phyloP scores from a whole-genome alignment of 2,888 invertebrate species.

The Notodonta ziczac region DNA sequence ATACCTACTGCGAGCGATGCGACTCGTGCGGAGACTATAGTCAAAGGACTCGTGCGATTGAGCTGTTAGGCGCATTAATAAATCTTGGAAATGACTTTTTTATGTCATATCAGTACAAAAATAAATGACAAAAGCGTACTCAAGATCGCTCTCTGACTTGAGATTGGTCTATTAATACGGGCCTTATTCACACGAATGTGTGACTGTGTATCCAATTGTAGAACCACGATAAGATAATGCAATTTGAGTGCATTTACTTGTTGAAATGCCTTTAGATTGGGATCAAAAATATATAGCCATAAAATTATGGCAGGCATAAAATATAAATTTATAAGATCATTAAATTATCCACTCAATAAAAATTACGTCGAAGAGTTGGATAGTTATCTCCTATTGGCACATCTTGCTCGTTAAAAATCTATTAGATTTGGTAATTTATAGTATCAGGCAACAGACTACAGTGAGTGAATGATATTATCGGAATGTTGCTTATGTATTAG shows the following conservation, averaged over 20 bases:
- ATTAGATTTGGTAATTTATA: slow-evolving; percentile 45
- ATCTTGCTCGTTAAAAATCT: slow-evolving; percentile 18
- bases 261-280: slow-evolving; percentile 17
- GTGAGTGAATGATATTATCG: slow-evolving; percentile 38
- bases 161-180: no score
- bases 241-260: slow-evolving; percentile 22
- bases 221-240: slow-evolving; percentile 40
- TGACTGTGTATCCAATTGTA: slow-evolving; percentile 36
- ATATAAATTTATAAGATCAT: not conserved
- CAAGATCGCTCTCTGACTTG: no score
- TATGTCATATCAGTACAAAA: no score
- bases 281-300: slow-evolving; percentile 6
- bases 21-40: slow-evolving; percentile 13
- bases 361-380: not conserved
- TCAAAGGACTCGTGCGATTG: slow-evolving; percentile 23
- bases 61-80: slow-evolving; percentile 33
- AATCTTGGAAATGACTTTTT: no score
- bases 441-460: slow-evolving; percentile 33
- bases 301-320: not conserved
- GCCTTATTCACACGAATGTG: slow-evolving; percentile 11
- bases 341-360: no score
- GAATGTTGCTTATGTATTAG: slow-evolving; percentile 55
- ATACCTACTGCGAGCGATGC: slow-evolving; percentile 41
- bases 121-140: not conserved
- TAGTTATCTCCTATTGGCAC: not conserved